Base-by-base conservation (phyloP, 2,888 invertebrate species). In the Geophilus truncorum region DNA sequence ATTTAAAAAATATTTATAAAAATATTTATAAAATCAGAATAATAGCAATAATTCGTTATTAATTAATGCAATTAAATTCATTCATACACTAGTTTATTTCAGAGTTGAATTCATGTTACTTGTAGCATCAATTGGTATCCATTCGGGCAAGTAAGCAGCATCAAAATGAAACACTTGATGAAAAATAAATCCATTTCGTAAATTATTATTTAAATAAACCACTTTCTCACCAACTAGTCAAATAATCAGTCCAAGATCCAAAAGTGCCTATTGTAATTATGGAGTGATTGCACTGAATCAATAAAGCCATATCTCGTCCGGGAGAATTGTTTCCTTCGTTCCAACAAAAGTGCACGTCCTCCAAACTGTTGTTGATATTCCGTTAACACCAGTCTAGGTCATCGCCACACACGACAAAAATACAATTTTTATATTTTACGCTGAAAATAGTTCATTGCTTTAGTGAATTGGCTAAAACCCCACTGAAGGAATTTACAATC, bases 181-280 rank as follows among this genome's bases (percentile, higher is more conserved):
- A 70, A 80, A 80, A 12, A 4, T 18, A 12, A 79, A 81, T 18
- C 18, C 21, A 5, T 57, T 18, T 40, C 12, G 15, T 9, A 36
- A 18, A 32, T 40, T 80, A 36, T 81, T 79, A 25, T 7, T 51
- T 21, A 81, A 75, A 45, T 81, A 81, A 45, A 84, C 81, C 10
- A 83, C 83, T 18, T 83, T 82, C 1, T 85, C 86, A 0, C 85
- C 85, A 10, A n/a, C n/a, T n/a, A n/a, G 84, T 82, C 21, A 86
- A 79, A 82, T 85, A 86, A 5, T 84, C 86, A 10, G 84, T 84
- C 86, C 86, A 86, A 84, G 85, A 86, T 0, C 86, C 86, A 81
- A 84, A 86, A 5, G 85, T 84, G 5, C 86, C 86, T 76, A 84
- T 81, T n/a, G 85, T 85, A 1, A 86, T 83, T 32, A 86, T 83